Conservation (phyloP, 2,888 invertebrate species). For the Polylopha cassiicola region DNA sequence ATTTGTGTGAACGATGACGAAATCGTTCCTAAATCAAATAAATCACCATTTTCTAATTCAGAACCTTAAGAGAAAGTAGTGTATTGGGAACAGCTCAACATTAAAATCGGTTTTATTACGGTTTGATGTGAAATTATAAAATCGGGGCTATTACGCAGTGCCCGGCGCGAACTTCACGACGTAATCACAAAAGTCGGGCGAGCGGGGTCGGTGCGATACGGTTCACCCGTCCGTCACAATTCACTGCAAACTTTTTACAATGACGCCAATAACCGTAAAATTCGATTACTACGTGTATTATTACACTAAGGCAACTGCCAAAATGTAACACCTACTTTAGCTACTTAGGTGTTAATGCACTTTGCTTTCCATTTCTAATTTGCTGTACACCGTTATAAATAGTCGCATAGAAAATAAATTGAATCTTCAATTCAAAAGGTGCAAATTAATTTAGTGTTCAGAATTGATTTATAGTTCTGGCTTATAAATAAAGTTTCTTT, state of each 20-base stretch:
- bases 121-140: neutral
- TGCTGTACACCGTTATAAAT: conserved; percentile 1
- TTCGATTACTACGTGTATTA: conserved; percentile 63
- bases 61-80: too few relatives aligned
- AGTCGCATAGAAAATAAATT: conserved; percentile 1
- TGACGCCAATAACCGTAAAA: conserved; percentile 62
- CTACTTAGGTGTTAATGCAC: conserved; percentile 7
- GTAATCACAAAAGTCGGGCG: conserved; percentile 34
- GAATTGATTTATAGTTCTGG: conserved; percentile 4
- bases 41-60: too few relatives aligned
- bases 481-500: too few relatives aligned
- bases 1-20: too few relatives aligned
- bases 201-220: conserved; percentile 34
- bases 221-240: conserved; percentile 52
- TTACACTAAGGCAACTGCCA: conserved; percentile 55
- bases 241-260: conserved; percentile 46
- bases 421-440: conserved; percentile 1
- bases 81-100: too few relatives aligned
- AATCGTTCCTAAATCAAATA: too few relatives aligned
- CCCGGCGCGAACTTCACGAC: conserved; percentile 19
- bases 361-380: conserved; percentile 5
- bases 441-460: conserved; percentile 4
- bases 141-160: conserved; percentile 2
- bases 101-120: neutral
- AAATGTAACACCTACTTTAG: conserved; percentile 27